Conservation (phyloP, 2,797 vertebrate species). For the Mastacembelus armatus region DNA sequence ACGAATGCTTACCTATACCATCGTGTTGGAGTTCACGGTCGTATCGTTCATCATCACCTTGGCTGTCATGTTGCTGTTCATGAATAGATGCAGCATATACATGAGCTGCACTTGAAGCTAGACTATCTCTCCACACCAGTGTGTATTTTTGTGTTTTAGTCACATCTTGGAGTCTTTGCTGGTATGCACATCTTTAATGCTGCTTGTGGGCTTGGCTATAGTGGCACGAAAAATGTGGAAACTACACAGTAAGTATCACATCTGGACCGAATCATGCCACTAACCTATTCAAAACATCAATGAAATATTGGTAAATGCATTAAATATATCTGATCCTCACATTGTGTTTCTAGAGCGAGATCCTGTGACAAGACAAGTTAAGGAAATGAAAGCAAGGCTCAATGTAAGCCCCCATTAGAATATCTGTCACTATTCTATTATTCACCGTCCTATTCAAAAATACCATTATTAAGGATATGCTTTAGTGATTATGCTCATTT, state of each 20-base stretch:
- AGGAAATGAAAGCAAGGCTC: constrained; percentile 33
- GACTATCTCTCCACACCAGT: background rate
- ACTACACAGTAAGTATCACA: constrained; percentile 67
- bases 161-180: constrained; percentile 56
- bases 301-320: constrained; percentile 2
- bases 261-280: background rate
- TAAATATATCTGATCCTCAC: background rate
- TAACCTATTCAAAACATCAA: background rate
- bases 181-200: constrained; percentile 51
- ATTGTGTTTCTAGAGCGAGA: constrained; percentile 47
- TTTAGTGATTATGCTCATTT: constrained; percentile 1
- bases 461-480: background rate
- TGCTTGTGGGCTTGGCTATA: constrained; percentile 54
- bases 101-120: background rate
- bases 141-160: constrained; percentile 62
- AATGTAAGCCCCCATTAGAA: constrained; percentile 50
- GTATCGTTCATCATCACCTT: constrained; percentile 11
- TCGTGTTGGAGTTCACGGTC: constrained; percentile 23
- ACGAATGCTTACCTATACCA: background rate
- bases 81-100: background rate
- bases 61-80: background rate
- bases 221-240: constrained; percentile 52
- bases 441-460: background rate
- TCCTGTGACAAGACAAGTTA: constrained; percentile 11
- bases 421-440: constrained; percentile 3